These are phyloP conservation scores for Galerucella pusilla DNA, from an alignment of 2,888 invertebrate genomes.

Conservation along the genomic window DNA sequence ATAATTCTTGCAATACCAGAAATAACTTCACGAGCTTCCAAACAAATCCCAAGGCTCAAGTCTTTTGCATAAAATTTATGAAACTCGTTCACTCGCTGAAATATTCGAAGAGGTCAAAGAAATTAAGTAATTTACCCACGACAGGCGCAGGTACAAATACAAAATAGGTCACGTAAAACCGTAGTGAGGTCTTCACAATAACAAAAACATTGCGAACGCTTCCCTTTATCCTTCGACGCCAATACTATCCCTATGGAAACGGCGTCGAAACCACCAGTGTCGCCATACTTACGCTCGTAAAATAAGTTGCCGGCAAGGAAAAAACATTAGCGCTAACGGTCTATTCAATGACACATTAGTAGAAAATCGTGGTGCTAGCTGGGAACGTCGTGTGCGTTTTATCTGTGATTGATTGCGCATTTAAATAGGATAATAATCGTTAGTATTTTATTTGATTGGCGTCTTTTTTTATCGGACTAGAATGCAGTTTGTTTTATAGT, in stretches of 20 bases:
- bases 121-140: neutral
- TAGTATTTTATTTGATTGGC: slow-evolving; percentile 16
- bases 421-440: slow-evolving; percentile 25
- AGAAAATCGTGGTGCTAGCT: slow-evolving; percentile 25
- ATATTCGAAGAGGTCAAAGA: slow-evolving; percentile 5
- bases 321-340: slow-evolving; percentile 16
- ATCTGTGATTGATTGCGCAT: slow-evolving; percentile 25
- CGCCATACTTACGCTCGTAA: slow-evolving; percentile 3
- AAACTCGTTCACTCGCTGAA: neutral
- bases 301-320: slow-evolving; percentile 24
- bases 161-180: slow-evolving; percentile 30
- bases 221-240: slow-evolving; percentile 12
- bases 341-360: slow-evolving; percentile 26
- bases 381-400: slow-evolving; percentile 22
- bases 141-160: slow-evolving; percentile 27
- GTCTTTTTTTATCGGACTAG: slow-evolving; percentile 12
- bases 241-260: slow-evolving; percentile 32
- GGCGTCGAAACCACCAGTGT: slow-evolving; percentile 17
- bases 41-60: neutral
- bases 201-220: slow-evolving; percentile 15
- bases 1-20: neutral
- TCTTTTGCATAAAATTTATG: slow-evolving; percentile 2
- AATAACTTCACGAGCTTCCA: neutral
- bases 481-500: slow-evolving; percentile 17
- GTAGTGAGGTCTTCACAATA: slow-evolving; percentile 20